Evolutionary conservation across 2,888 invertebrate species (phyloP).

Genomic region (Andrena bucephala): DNA sequence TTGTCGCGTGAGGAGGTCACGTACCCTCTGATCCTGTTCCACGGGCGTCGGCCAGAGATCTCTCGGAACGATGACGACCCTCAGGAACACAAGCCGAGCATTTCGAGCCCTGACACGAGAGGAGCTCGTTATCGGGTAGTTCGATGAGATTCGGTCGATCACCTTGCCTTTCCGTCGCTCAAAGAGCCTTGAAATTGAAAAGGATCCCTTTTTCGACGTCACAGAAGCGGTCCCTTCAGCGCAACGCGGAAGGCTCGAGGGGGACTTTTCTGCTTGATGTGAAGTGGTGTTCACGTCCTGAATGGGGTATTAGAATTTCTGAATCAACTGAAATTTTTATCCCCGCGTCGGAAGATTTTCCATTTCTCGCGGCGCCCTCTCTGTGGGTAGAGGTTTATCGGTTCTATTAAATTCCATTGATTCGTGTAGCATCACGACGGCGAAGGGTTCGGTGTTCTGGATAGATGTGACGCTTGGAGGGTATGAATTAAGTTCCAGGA

Average conservation of each 20-base stretch:
- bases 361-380: too few species aligned
- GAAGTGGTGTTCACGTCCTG: constrained; percentile 12
- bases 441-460: too few species aligned
- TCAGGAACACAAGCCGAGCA: constrained; percentile 33
- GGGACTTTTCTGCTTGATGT: not conserved
- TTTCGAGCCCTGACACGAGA: constrained; percentile 47
- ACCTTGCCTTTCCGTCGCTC: constrained; percentile 37
- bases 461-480: too few species aligned
- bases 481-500: too few species aligned
- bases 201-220: constrained; percentile 29
- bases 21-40: constrained; percentile 54
- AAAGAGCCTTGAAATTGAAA: constrained; percentile 54
- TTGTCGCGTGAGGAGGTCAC: constrained; percentile 46
- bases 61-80: constrained; percentile 40
- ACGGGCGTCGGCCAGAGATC: constrained; percentile 29
- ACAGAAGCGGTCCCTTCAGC: constrained; percentile 18
- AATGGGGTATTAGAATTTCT: not conserved
- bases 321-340: constrained; percentile 7
- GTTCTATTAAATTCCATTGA: constrained; percentile 3
- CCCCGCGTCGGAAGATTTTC: not conserved
- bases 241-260: not conserved
- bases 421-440: too few species aligned
- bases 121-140: constrained; percentile 53
- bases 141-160: constrained; percentile 53
- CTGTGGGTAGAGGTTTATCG: too few species aligned